phyloP scores from a whole-genome alignment of 2,888 invertebrate species.

The Diaphora mendica region DNA sequence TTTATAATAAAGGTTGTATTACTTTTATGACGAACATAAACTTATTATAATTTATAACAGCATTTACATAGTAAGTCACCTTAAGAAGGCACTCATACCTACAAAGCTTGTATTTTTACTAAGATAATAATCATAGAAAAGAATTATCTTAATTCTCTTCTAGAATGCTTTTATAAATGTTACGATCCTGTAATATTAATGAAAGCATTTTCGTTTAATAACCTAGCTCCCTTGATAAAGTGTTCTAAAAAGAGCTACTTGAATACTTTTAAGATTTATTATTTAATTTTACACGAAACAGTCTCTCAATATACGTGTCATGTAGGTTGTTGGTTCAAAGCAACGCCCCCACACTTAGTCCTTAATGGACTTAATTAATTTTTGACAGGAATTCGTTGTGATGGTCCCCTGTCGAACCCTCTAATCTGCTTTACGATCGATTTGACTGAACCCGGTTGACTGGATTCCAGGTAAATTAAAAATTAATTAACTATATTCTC shows the following conservation, averaged over 20 bases:
- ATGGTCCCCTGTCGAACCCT: constrained; percentile 52
- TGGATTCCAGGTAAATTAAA: constrained; percentile 41
- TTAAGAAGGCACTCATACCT: constrained; percentile 20
- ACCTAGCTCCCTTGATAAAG: not conserved
- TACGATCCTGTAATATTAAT: not conserved
- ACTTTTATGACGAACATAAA: not conserved
- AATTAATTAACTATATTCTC: constrained; percentile 20
- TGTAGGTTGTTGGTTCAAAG: constrained; percentile 27
- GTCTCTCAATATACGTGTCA: constrained; percentile 3
- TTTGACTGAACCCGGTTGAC: constrained; percentile 55
- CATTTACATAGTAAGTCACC: not conserved
- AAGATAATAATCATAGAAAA: not conserved
- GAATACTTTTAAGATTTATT: not conserved
- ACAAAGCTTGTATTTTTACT: not conserved
- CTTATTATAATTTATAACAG: not conserved
- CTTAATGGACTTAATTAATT: constrained; percentile 68
- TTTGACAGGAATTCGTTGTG: constrained; percentile 68
- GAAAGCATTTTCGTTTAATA: not conserved
- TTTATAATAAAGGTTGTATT: not conserved
- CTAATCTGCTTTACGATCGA: constrained; percentile 63
- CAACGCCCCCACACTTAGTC: constrained; percentile 37
- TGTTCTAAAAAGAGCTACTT: not conserved
- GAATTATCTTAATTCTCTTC: not conserved
- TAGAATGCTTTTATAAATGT: not conserved
- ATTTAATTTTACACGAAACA: not conserved